Evolutionary conservation across 2,113 vertebrate species (phyloP).

Genomic region (Serranochromis macrocephalus): DNA sequence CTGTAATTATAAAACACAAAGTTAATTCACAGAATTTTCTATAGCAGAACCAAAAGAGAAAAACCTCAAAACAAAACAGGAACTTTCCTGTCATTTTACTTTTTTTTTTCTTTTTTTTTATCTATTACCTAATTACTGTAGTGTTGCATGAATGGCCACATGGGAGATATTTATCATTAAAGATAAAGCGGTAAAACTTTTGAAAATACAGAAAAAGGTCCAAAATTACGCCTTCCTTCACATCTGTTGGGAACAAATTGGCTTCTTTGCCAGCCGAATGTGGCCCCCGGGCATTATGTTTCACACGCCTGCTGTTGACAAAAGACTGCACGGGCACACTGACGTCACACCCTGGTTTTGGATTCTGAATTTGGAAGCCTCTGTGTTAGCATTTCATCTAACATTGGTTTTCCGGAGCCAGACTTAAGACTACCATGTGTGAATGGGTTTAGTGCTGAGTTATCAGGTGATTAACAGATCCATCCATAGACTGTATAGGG

Average conservation of each 20-base stretch:
- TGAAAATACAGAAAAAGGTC: not conserved
- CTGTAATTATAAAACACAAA: not conserved
- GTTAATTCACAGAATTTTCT: not conserved
- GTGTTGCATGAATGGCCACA: not conserved
- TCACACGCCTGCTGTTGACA: not conserved
- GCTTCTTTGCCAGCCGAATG: not conserved
- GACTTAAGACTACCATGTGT: not conserved
- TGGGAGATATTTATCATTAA: not conserved
- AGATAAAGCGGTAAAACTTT: not conserved
- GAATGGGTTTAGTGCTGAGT: not conserved
- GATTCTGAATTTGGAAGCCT: not conserved
- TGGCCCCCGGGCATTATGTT: not conserved
- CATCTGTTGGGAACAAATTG: not conserved
- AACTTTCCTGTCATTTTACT: not conserved
- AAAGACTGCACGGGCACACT: not conserved
- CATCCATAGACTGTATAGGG: not conserved
- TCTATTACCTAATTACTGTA: not conserved
- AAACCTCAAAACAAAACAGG: not conserved
- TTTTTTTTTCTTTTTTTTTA: fast-evolving
- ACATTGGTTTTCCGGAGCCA: not conserved
- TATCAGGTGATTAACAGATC: not conserved
- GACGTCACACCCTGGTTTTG: not conserved
- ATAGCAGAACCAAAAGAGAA: not conserved
- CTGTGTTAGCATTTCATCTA: not conserved
- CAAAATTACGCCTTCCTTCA: not conserved